Conservation (phyloP, 2,888 invertebrate species). For the Drosophila ezoana region DNA sequence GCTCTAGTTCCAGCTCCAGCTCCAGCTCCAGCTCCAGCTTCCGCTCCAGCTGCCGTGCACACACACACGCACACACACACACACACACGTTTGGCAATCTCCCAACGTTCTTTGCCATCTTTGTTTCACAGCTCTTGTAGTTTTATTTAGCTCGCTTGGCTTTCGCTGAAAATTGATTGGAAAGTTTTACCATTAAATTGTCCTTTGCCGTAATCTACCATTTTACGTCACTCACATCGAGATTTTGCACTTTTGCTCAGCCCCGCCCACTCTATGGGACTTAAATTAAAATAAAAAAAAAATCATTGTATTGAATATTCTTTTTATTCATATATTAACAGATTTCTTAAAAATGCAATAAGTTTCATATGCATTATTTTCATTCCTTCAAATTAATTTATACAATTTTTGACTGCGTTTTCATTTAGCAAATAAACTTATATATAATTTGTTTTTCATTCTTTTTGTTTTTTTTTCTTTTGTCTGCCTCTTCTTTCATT, state of each 20-base stretch:
- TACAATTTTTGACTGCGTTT: conserved; percentile 54
- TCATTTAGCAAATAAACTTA: conserved; percentile 66
- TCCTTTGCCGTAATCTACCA: conserved; percentile 68
- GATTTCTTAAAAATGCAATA: conserved; percentile 83
- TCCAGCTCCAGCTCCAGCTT: neutral
- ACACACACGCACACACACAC: conserved; percentile 25
- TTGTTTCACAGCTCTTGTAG: conserved; percentile 34
- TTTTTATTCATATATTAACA: conserved; percentile 83
- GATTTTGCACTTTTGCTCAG: neutral
- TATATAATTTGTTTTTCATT: conserved; percentile 21
- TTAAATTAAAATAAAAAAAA: conserved; percentile 16
- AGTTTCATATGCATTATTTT: conserved; percentile 73
- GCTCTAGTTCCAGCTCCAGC: neutral
- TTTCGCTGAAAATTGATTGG: conserved; percentile 80
- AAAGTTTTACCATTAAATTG: conserved; percentile 82
- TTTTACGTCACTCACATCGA: conserved; percentile 41
- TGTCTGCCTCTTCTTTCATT: conserved; percentile 19
- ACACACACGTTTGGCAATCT: conserved; percentile 43
- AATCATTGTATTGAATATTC: conserved; percentile 29
- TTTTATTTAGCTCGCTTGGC: conserved; percentile 35
- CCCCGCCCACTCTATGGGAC: neutral
- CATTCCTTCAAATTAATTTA: conserved; percentile 56
- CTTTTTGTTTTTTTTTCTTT: conserved; percentile 31
- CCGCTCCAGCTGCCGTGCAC: neutral
- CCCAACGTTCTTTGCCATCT: conserved; percentile 41